phyloP scores from a whole-genome alignment of 2,888 invertebrate species.

The Ochropleura plecta region DNA sequence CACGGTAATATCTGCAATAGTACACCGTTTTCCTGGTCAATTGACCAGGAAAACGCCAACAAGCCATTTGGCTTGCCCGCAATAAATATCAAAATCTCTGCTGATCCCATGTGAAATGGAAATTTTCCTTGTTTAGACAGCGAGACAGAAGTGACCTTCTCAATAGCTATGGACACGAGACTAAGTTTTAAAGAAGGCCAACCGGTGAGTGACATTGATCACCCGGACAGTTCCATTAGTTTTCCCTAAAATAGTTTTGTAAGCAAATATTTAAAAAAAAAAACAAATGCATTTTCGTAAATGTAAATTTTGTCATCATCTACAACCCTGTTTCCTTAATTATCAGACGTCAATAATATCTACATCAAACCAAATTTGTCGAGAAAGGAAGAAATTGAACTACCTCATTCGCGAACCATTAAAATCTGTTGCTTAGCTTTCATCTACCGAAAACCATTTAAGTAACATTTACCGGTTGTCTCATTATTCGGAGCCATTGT shows the following conservation, averaged over 20 bases:
- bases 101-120: conserved; percentile 28
- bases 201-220: conserved; percentile 15
- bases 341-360: neutral
- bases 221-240: conserved; percentile 5
- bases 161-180: conserved; percentile 8
- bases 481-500: conserved; percentile 88
- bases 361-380: conserved; percentile 22
- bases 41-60: too few relatives aligned
- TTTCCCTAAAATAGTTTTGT: conserved; percentile 1
- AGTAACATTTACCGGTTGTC: conserved; percentile 77
- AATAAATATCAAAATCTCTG: conserved; percentile 30
- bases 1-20: conserved; percentile 40
- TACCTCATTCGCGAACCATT: conserved; percentile 71
- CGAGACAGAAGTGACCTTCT: conserved; percentile 26
- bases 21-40: conserved; percentile 37
- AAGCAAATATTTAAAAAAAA: neutral
- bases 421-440: conserved; percentile 71
- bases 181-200: neutral
- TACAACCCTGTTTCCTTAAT: neutral
- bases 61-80: conserved; percentile 1
- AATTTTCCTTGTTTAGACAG: conserved; percentile 29
- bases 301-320: neutral
- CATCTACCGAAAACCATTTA: conserved; percentile 82
- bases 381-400: conserved; percentile 54
- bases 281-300: neutral